phyloP scores from a whole-genome alignment of 2,888 invertebrate species.

The Drosophila peninsularis region DNA sequence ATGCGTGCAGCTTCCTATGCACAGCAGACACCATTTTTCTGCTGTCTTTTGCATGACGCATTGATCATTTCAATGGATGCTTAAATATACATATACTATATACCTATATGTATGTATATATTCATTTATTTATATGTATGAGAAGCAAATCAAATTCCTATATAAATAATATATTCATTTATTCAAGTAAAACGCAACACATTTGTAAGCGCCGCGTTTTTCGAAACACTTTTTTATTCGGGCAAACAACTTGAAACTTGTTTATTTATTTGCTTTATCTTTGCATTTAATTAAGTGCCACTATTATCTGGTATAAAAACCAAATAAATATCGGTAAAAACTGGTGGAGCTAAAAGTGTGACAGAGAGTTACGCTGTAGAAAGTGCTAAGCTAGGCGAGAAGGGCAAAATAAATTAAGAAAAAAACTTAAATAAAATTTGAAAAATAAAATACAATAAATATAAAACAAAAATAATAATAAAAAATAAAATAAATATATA shows the following conservation, averaged over 20 bases:
- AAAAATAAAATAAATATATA: too few species aligned
- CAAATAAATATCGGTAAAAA: neutral
- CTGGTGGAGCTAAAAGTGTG: neutral
- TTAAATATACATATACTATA: slow-evolving; percentile 46
- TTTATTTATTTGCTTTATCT: slow-evolving; percentile 56
- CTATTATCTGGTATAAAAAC: slow-evolving; percentile 43
- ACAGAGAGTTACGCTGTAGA: neutral
- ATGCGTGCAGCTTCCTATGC: slow-evolving; percentile 13
- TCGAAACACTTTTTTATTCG: slow-evolving; percentile 13
- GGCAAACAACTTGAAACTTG: slow-evolving; percentile 23
- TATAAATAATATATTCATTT: slow-evolving; percentile 62
- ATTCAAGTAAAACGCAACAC: slow-evolving; percentile 46
- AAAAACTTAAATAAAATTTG: neutral
- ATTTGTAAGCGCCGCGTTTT: slow-evolving; percentile 5
- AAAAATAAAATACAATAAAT: neutral
- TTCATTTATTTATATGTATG: slow-evolving; percentile 18
- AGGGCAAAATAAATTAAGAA: neutral
- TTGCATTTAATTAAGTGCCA: slow-evolving; percentile 70
- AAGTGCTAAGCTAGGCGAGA: too few species aligned
- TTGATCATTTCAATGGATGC: slow-evolving; percentile 60
- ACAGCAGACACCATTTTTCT: neutral
- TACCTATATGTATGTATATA: slow-evolving; percentile 9
- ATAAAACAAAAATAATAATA: neutral
- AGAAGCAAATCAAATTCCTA: slow-evolving; percentile 50
- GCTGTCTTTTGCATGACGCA: slow-evolving; percentile 41